Evolutionary conservation across 2,113 vertebrate species (phyloP), one percentile per base, ranked within the genome.

Genomic region (Tenebrosternarchus preto): DNA sequence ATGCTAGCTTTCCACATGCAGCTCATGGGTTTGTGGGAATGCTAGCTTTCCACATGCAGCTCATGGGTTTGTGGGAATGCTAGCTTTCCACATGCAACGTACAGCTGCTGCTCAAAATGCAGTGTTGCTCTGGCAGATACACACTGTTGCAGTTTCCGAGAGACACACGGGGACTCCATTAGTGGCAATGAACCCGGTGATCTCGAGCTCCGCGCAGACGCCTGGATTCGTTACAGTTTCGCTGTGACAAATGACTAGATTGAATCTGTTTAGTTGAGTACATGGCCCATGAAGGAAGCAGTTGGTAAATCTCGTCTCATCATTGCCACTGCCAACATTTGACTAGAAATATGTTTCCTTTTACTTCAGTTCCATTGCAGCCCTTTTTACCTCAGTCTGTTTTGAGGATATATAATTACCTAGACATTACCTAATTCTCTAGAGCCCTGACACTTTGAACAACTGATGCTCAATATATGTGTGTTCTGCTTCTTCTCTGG

Each of bases 161-260:
- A 64, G 27, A 64, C 20, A 31, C 61, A 64, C 19, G 27, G 31
- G 64, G 1, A 67, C 19, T 36, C 5, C 19, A 36, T 67, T 36
- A 36, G 29, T n/a, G 27, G n/a, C 3, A 36, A 16, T 46, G 73
- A 27, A 43, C 12, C 39, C 19, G 1, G 1, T 19, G 33, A 76
- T 61, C 56, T 22, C 36, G 11, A 67, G 15, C 17, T 25, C 20
- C 33, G 73, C 39, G 27, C 43, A 15, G 43, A 50, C 43, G 46
- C 53, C 3, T 36, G n/a, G 12, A 74, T 60, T 20, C 8, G 39
- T 60, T 17, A 57, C 22, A 57, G 15, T 57, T 68, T 39, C 16
- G 20, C 66, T 12, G 27, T 67, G 43, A 76, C 43, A 50, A 50
- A 50, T 50, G 43, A 74, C 22, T n/a, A n/a, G n/a, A n/a, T n/a